These are phyloP conservation scores for Acrocephalus scirpaceus DNA, from an alignment of 2,797 vertebrate genomes.

Conservation along the genomic window DNA sequence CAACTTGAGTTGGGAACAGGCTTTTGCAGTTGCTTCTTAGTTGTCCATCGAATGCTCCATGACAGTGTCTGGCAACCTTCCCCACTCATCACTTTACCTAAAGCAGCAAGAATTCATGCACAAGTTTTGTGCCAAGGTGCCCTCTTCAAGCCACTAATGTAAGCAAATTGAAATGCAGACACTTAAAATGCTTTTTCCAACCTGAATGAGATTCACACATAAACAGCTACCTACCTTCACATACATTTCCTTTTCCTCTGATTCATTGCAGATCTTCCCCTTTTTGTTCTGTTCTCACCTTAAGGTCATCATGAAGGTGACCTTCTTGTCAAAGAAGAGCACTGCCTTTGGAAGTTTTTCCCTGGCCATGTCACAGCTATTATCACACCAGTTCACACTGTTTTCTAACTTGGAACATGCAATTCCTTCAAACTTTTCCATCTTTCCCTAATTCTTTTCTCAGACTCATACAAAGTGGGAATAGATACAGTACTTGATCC, in stretches of 20 bases:
- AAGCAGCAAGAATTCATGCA: background rate
- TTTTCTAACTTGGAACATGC: background rate
- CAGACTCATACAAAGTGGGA: background rate
- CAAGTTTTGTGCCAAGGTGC: background rate
- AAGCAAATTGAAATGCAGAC: background rate
- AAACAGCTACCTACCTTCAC: background rate
- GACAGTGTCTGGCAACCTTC: constrained; percentile 56
- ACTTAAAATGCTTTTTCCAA: background rate
- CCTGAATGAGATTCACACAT: background rate
- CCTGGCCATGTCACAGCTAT: background rate
- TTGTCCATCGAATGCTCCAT: constrained; percentile 52
- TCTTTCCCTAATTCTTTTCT: background rate
- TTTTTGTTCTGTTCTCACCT: background rate
- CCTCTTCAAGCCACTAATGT: background rate
- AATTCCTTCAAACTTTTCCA: background rate
- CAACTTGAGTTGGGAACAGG: constrained; percentile 68
- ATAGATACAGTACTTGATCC: background rate
- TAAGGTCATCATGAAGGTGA: background rate
- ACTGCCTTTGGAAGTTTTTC: background rate
- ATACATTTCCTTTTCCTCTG: background rate
- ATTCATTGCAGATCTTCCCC: background rate
- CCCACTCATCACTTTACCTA: background rate
- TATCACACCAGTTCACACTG: background rate
- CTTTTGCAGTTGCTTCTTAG: constrained; percentile 64
- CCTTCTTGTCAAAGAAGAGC: background rate